A percentile compares a stretch with the other conserved stretches of the same genome.
Evolutionary conservation across 1,140 invertebrate species (phyloP).

Genomic region (Homalodisca vitripennis): DNA sequence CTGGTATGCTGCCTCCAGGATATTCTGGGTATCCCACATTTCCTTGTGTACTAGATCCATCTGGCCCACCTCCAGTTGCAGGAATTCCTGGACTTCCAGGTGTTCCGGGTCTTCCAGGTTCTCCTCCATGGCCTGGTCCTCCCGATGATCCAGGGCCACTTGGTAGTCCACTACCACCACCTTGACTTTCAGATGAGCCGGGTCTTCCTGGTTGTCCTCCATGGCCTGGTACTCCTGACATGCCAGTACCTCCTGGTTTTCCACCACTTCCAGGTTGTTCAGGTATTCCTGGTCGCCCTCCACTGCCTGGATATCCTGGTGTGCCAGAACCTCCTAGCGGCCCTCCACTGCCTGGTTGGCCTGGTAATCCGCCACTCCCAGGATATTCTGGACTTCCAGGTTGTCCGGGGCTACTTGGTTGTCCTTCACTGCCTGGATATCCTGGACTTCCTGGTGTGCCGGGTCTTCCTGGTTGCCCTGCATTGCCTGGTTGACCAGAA

Average conservation of each 20-base stretch:
- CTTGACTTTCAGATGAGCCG: constrained; percentile 24
- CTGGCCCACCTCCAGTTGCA: constrained; percentile 26
- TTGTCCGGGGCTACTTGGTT: constrained; percentile 36
- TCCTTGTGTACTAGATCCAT: constrained; percentile 29
- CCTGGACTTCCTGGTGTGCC: constrained; percentile 28
- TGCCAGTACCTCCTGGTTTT: constrained; percentile 37
- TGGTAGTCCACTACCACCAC: constrained; percentile 32
- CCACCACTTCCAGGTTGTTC: constrained; percentile 39
- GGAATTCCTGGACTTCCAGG: constrained; percentile 38
- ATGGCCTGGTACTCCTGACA: constrained; percentile 38
- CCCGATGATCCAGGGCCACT: constrained; percentile 39
- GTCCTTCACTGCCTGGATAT: constrained; percentile 17
- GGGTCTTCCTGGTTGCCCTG: constrained; percentile 33
- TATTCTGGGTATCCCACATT: constrained; percentile 36
- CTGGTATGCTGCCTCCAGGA: constrained; percentile 38
- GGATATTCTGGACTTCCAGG: constrained; percentile 36
- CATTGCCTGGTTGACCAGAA: neutral
- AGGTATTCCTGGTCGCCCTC: constrained; percentile 32
- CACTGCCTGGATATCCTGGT: constrained; percentile 44
- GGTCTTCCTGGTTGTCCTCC: constrained; percentile 38
- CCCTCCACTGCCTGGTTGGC: constrained; percentile 38
- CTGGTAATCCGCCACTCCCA: constrained; percentile 42
- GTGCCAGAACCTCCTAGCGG: constrained; percentile 42
- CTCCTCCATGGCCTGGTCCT: constrained; percentile 42
- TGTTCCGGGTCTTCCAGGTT: constrained; percentile 42